Evolutionary conservation across 2,888 invertebrate genomes (phyloP).

Genomic region (Pyrocoelia pectoralis): DNA sequence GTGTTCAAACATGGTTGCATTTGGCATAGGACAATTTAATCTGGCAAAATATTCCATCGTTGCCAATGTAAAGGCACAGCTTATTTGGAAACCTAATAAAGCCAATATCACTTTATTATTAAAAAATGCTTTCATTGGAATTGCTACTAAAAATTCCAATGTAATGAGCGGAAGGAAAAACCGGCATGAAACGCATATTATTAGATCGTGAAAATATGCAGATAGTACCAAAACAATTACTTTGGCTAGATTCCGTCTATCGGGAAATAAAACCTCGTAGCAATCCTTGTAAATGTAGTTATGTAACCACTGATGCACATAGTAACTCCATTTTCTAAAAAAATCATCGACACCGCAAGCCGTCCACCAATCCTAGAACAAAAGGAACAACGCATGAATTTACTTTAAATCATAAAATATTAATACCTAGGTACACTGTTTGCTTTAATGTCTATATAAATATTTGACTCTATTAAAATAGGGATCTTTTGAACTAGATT

Average conservation of each 20-base stretch:
- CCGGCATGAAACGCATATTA: not conserved
- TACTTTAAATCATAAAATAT: too few relatives aligned
- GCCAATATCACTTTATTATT: not conserved
- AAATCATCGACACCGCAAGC: not conserved
- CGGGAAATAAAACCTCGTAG: too few relatives aligned
- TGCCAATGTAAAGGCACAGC: not conserved
- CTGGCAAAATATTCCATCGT: not conserved
- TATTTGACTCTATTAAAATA: too few relatives aligned
- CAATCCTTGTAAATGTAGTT: not conserved
- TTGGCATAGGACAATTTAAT: not conserved
- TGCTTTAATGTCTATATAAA: too few relatives aligned
- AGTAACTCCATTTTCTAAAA: slow-evolving; percentile 1
- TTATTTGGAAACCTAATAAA: too few relatives aligned
- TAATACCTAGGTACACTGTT: too few relatives aligned
- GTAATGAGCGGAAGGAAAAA: not conserved
- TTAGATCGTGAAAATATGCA: not conserved
- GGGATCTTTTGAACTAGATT: too few relatives aligned
- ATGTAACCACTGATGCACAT: not conserved
- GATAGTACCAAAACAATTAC: not conserved
- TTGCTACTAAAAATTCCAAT: not conserved
- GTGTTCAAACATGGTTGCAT: not conserved
- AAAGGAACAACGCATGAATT: too few relatives aligned
- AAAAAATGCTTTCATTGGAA: too few relatives aligned
- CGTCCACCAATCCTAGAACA: not conserved
- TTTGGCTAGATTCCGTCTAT: not conserved